Base-by-base conservation (phyloP, 2,113 vertebrate genomes). In the Planiliza haematocheilus region DNA sequence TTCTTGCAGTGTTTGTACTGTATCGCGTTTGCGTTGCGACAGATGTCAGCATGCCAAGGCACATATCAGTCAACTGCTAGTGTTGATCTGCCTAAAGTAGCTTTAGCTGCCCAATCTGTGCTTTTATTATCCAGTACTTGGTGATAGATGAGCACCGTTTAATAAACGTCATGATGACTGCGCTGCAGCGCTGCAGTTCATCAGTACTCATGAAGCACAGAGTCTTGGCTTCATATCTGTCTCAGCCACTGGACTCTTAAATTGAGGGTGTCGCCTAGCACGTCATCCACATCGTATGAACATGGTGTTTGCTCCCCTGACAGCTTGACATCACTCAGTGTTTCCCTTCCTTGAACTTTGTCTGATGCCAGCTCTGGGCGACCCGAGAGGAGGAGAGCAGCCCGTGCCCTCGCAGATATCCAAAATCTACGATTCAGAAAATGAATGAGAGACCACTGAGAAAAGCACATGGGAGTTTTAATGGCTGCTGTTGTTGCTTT, bases 321-420 rank as follows among this genome's bases (percentile, higher is more conserved):
- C 73, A 37, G 66, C 0, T 20, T 88, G 82, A 88, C 84, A 87
- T 84, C 82, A 82, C 63, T 83, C 85, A 72, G 38, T 41, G 56
- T 85, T 90, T 85, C 82, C 80, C 69, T 56, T 73, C 61, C 74
- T 69, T 69, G 82, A 85, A 82, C 88, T 90, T 90, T 82, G 55
- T 64, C 11, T 7, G 69, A 72, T 77, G 88, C 82, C 79, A 90
- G 69, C 50, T 24, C 56, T 17, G n/a, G 49, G 55, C 24, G 59
- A 51, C 78, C 49, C 5, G 30, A 41, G 56, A 57, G 56, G 52
- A 67, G 59, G 52, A 0, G 56, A 59, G 51, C 53, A 17, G 52
- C 70, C 42, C 11, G 17, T 69, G 18, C 52, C 68, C 64, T 8
- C 13, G 80, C 45, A 21, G 9, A 49, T 68, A 37, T 48, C 46